Evolutionary conservation across 2,113 vertebrate genomes (phyloP).

Genomic region (human): DNA sequence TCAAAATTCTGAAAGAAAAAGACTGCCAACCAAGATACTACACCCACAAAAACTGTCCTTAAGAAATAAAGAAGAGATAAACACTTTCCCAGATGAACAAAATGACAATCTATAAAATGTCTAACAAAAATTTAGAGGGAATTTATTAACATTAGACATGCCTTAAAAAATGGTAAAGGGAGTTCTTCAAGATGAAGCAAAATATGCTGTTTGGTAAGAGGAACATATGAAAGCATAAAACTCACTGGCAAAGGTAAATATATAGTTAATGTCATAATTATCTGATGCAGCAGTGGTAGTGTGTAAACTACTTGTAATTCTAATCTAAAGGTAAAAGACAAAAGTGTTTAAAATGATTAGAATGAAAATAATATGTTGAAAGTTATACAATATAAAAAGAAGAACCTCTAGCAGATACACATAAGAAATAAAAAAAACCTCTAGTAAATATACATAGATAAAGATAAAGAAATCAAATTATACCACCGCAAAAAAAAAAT

Average conservation of each 20-base stretch:
- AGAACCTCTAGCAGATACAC: neutral
- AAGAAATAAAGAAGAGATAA: neutral
- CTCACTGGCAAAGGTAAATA: neutral
- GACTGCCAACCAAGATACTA: too few species aligned
- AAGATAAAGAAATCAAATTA: neutral
- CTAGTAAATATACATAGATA: neutral
- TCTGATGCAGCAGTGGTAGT: neutral
- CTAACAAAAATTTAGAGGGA: neutral
- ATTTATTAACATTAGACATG: too few species aligned
- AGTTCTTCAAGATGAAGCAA: neutral
- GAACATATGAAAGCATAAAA: neutral
- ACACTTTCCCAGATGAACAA: neutral
- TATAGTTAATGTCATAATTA: neutral
- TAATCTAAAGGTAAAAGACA: neutral
- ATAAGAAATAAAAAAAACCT: neutral
- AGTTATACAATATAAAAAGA: neutral
- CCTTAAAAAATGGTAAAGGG: neutral
- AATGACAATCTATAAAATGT: neutral
- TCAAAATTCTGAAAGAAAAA: neutral
- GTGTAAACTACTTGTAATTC: neutral
- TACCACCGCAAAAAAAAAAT: neutral
- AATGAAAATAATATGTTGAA: neutral
- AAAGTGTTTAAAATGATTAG: neutral
- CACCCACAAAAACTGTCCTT: neutral
- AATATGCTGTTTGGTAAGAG: neutral